These are phyloP conservation scores for Remorina albescens DNA, from an alignment of 2,797 vertebrate genomes.

Conservation along the genomic window DNA sequence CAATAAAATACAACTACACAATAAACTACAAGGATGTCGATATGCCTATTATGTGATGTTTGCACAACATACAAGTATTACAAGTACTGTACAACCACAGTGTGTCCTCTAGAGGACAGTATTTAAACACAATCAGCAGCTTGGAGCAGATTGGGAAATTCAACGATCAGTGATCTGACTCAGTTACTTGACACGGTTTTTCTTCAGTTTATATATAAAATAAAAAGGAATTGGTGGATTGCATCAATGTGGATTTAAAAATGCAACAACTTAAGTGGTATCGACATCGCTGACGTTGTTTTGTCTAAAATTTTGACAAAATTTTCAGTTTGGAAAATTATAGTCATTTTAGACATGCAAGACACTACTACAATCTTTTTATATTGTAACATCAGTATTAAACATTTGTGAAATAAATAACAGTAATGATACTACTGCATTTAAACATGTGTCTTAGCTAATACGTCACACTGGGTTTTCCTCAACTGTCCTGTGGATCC, in stretches of 20 bases:
- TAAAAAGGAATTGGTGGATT: not conserved
- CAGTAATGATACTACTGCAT: not conserved
- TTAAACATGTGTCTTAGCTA: not conserved
- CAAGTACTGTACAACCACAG: not conserved
- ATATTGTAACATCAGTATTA: not conserved
- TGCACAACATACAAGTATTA: too few species aligned
- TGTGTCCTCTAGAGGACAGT: conserved; percentile 66
- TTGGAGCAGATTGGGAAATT: not conserved
- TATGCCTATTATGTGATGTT: not conserved
- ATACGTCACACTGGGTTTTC: not conserved
- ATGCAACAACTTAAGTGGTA: not conserved
- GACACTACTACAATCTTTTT: not conserved
- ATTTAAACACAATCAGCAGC: not conserved
- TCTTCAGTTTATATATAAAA: not conserved
- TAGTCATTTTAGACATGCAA: not conserved
- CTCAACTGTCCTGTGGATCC: not conserved
- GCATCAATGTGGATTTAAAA: not conserved
- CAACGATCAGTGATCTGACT: not conserved
- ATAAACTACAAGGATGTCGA: not conserved
- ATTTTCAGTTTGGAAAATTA: not conserved
- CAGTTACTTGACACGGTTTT: not conserved
- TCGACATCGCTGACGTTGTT: not conserved
- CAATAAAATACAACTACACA: not conserved
- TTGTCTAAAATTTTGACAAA: not conserved
- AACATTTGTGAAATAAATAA: not conserved